Evolutionary conservation across 2,113 vertebrate genomes (phyloP), one percentile per base, ranked within the genome.

Genomic region (Eurypyga helias): DNA sequence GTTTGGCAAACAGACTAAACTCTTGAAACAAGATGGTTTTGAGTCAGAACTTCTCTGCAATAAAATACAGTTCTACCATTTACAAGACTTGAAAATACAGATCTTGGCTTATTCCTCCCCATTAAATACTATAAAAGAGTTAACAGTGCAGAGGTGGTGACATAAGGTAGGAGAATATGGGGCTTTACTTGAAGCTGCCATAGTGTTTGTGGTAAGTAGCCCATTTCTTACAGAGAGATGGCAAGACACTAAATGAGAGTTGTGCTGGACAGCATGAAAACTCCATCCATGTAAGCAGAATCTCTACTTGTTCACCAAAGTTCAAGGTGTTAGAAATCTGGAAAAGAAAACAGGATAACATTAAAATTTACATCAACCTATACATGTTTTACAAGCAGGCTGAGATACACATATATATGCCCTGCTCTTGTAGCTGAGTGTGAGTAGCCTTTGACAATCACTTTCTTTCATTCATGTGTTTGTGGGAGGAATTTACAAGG

Each of bases 1-100:
- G 77, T 96, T 94, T 96, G 46, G 78, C 95, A 92, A 87, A 92
- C 52, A 95, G 41, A 70, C 89, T 87, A 79, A 72, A 83, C 87
- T 57, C 58, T 87, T 94, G 86, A 70, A 95, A 67, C 15, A 93
- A 67, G 28, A 89, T 46, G 51, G 10, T 84, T 96, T 95, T 87
- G 17, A 94, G 64, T 33, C 66, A 87, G 49, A 94, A 83, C 28
- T 79, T 81, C 41, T 79, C 58, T 79, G 48, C 58, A 66, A 79
- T 70, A 60, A 89, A 93, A 66, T 25, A 54, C 46, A 61, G 38
- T 76, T 81, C 38, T 75, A 54, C 25, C 24, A 57, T 92, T 83
- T 73, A 34, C 11, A 60, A 88, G 49, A 38, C 29, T 67, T 43
- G 24, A 26, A 49, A 80, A 79, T 58, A 71, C 61, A 92, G 49